Evolutionary conservation across 2,888 invertebrate genomes (phyloP), one percentile per base, ranked within the genome.

Genomic region (Panzeria rudis): DNA sequence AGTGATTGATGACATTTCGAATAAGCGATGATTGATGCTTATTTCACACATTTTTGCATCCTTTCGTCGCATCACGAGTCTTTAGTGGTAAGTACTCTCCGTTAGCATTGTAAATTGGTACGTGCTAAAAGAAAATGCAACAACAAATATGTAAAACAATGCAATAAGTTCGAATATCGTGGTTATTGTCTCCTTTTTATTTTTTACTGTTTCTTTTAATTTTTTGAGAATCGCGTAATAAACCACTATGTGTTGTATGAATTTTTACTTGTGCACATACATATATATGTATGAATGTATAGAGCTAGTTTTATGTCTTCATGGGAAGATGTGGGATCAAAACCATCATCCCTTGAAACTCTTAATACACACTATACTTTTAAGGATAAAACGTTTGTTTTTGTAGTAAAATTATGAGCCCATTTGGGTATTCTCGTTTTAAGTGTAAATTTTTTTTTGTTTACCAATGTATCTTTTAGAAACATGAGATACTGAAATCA

Each of bases 11-110:
- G 91, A 90, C 90, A 89, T 90, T 88, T 90, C 90, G 89, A 90
- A 91, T 90, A 90, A 91, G 90, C 91, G 89, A 91, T 91, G 91
- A 91, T 91, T 91, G 91, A 91, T 91, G 91, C 89, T 89, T 89
- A 88, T 89, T 89, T 89, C 89, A 90, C 91, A 90, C 90, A 90
- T 89, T 88, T 88, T 82, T 68, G 52, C 81, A 73, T 78, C 75
- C 85, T 71, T 78, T 79, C 56, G 56, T 79, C 62, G 17, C 11
- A 25, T 59, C 64, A 66, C 23, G n/a, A 56, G 47, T 54, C 66
- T 50, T 61, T 44, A 15, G 32, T 15, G 7, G 64, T 47, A 52
- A 52, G 71, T 47, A 35, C 38, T 87, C 87, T 86, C 66, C 86
- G 78, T 61, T 86, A 23, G 35, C 68, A 69, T 61, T 69, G 59